Base-by-base conservation (phyloP, 2,797 vertebrate genomes). In the Pipistrellus nathusii region DNA sequence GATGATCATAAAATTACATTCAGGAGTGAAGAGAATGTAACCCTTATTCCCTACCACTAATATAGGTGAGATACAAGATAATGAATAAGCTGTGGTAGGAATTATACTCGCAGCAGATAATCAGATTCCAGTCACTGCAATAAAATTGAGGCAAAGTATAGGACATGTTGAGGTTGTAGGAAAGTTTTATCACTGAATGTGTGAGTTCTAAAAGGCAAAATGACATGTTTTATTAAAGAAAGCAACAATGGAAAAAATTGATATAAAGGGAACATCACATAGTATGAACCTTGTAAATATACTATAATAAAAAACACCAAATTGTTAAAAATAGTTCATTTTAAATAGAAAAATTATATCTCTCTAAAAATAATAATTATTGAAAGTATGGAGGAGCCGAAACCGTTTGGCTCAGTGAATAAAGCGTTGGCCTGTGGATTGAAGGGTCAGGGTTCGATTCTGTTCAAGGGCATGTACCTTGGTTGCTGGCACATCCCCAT, bases 1-100 rank as follows among this genome's bases (percentile, higher is more conserved):
- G 90, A 92, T 92, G 71, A 92, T 90, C 59, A 55, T 53, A 84
- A 96, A 96, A 80, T n/a, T 92, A 59, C 35, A 62, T 84, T 88
- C 78, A 64, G 38, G 64, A 92, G 46, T 75, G 46, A 87, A 90
- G 48, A 64, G 57, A 59, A 59, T 38, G 0, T 91, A 87, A 91
- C 85, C 41, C 1, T 23, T 48, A 7, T 76, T 57, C 84, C 46
- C 32, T 51, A 35, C 32, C 20, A 38, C 53, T 92, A 68, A 91
- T 32, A n/a, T 66, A 92, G n/a, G 55, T 77, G 59, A 14, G 17
- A 57, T 18, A 25, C 6, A 85, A 62, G 62, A 64, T 72, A 86
- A 87, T 62, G 38, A 51, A 25, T 32, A 93, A 77, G 44, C 69
- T 87, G 20, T 57, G 57, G 64, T 27, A 69, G 55, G 57, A 90